Conservation (phyloP, 1,140 invertebrate genomes). For the Sinonovacula constricta region DNA sequence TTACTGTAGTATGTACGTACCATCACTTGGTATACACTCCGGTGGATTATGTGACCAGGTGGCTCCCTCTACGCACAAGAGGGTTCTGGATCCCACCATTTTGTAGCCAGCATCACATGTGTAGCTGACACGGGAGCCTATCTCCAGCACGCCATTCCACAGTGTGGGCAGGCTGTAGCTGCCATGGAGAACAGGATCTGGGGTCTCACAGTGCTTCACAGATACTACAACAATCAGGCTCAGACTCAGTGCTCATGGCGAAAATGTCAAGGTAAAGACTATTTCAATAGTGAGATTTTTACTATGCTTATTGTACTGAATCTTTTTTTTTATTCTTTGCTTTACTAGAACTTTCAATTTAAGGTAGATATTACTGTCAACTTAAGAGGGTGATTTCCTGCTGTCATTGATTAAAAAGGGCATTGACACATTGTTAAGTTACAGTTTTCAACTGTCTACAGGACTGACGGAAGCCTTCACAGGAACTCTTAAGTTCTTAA, state of each 20-base stretch:
- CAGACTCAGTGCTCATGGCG: not conserved
- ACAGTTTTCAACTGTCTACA: not conserved
- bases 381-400: not conserved
- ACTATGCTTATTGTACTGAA: not conserved
- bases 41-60: constrained; percentile 44
- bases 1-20: not conserved
- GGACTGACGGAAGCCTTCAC: no score
- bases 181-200: constrained; percentile 1
- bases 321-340: not conserved
- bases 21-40: constrained; percentile 26
- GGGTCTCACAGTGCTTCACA: constrained; percentile 13
- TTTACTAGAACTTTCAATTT: no score
- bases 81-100: constrained; percentile 18
- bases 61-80: constrained; percentile 22
- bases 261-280: not conserved
- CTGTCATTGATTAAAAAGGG: not conserved
- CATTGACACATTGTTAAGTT: not conserved
- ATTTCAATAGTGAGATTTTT: not conserved
- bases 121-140: constrained; percentile 19
- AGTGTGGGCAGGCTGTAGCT: not conserved
- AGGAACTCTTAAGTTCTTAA: not conserved
- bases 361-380: no score
- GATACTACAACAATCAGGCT: constrained; percentile 12
- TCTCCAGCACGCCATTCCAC: not conserved
- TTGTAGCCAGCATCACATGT: constrained; percentile 19